A percentile compares a stretch with the other conserved stretches of the same genome.
Conservation (phyloP, 2,888 invertebrate genomes). For the Embidobia sp. region DNA sequence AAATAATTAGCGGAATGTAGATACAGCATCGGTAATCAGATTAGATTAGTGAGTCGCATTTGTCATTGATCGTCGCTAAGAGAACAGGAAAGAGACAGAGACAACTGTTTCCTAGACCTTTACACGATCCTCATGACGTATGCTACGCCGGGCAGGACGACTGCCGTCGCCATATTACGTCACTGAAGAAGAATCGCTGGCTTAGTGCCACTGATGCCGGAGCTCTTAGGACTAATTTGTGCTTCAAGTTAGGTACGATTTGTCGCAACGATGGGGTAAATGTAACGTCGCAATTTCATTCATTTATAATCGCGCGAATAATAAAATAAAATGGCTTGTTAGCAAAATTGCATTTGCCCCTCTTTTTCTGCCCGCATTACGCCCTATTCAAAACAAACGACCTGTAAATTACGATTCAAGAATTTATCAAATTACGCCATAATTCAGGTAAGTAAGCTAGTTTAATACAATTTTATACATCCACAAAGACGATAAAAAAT, state of each 20-base stretch:
- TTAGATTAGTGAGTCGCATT: conserved; percentile 44
- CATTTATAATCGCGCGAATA: conserved; percentile 47
- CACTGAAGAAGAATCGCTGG: conserved; percentile 57
- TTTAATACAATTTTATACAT: too few species aligned
- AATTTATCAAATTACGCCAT: too few species aligned
- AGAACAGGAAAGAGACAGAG: conserved; percentile 28
- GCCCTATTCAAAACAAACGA: conserved; percentile 24
- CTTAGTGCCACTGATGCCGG: conserved; percentile 58
- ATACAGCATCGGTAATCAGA: conserved; percentile 41
- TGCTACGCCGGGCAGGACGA: conserved; percentile 43
- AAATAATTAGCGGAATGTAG: conserved; percentile 49
- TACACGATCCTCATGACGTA: conserved; percentile 48
- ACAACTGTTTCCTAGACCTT: conserved; percentile 47
- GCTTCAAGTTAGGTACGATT: conserved; percentile 57
- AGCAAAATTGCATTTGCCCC: conserved; percentile 32
- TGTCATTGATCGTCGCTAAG: conserved; percentile 44
- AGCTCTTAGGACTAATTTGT: conserved; percentile 62
- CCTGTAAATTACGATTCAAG: conserved; percentile 29
- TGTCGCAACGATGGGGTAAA: conserved; percentile 47
- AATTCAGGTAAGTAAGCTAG: too few species aligned
- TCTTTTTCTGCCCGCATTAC: conserved; percentile 27
- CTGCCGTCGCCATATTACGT: conserved; percentile 58
- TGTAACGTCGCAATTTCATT: conserved; percentile 54
- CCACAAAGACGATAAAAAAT: too few species aligned
- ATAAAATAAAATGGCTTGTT: conserved; percentile 51